phyloP scores from a whole-genome alignment of 2,797 vertebrate genomes.

The Acestrorhynchus altus region DNA sequence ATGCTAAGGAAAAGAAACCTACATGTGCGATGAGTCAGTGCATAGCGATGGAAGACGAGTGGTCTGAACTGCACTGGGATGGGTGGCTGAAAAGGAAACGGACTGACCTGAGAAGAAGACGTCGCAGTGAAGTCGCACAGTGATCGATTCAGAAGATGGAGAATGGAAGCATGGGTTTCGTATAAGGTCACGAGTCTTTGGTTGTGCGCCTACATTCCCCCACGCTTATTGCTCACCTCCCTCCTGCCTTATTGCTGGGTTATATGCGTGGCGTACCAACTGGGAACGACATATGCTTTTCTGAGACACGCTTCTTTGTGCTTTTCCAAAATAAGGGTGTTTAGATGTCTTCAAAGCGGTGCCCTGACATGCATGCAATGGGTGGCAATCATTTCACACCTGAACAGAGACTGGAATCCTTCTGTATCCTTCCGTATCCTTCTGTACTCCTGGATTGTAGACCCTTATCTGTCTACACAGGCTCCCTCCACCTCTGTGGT shows the following conservation, averaged over 20 bases:
- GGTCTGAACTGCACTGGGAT: constrained; percentile 12
- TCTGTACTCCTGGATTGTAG: background rate
- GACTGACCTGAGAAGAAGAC: constrained; percentile 41
- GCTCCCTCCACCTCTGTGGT: constrained; percentile 4
- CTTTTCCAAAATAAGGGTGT: background rate
- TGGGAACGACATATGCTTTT: background rate
- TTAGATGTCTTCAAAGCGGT: background rate
- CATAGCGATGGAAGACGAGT: constrained; percentile 54
- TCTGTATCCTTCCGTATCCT: too few species aligned
- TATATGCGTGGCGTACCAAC: background rate
- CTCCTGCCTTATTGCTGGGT: constrained; percentile 55
- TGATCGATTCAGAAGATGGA: constrained; percentile 35
- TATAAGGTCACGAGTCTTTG: constrained; percentile 52
- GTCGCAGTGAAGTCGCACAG: constrained; percentile 32
- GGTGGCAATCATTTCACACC: background rate
- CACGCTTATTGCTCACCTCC: constrained; percentile 46
- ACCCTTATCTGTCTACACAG: background rate
- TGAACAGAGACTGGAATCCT: too few species aligned
- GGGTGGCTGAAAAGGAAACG: background rate
- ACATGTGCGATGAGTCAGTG: constrained; percentile 23
- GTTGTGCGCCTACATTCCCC: constrained; percentile 39
- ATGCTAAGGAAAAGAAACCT: background rate
- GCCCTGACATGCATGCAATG: background rate
- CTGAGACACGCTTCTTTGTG: background rate
- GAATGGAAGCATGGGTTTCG: constrained; percentile 53